Evolutionary conservation across 2,888 invertebrate genomes (phyloP), one percentile per base, ranked within the genome.

Genomic region (Trilocha varians): DNA sequence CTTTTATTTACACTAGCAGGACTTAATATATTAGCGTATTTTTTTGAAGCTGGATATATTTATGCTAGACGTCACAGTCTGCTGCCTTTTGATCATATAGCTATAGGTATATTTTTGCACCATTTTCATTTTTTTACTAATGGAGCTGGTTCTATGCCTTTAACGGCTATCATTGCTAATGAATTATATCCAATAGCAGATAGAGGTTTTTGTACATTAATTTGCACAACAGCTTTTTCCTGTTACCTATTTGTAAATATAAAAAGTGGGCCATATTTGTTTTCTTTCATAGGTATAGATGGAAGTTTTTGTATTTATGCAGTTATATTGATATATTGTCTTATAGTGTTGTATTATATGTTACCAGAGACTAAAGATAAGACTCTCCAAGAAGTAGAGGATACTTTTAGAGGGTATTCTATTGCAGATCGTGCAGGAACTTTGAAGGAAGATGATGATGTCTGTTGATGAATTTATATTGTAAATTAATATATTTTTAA

Each of bases 351-450:
- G 17, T 40, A 17, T 18, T 40, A 34, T 17, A 34, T 40, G 13
- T 15, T 41, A 18, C 41, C 41, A n/a, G 41, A 41, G n/a, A 41
- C 41, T 3, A 41, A 36, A 15, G 32, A 36, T 16, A 36, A 16
- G 13, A 41, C 41, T 11, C 13, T 41, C 14, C 41, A 41, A 16
- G 41, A 41, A 17, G 17, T 38, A 11, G 38, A 38, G 5, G 17
- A 38, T 9, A 13, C 13, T 13, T 17, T 36, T 16, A 15, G 11
- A 15, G 15, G 11, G 4, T 14, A 1, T 15, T 36, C 36, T 14
- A 14, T 36, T 15, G 36, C 1, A 14, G 36, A 36, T 36, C 15
- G 16, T 36, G 36, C 11, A 14, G 36, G 15, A 36, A 4, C 14
- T 36, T 36, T 36, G 15, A 16, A 36, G 3, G 15, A 13, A 18